Conservation (phyloP, 2,113 vertebrate genomes). For the Delphinus delphis region DNA sequence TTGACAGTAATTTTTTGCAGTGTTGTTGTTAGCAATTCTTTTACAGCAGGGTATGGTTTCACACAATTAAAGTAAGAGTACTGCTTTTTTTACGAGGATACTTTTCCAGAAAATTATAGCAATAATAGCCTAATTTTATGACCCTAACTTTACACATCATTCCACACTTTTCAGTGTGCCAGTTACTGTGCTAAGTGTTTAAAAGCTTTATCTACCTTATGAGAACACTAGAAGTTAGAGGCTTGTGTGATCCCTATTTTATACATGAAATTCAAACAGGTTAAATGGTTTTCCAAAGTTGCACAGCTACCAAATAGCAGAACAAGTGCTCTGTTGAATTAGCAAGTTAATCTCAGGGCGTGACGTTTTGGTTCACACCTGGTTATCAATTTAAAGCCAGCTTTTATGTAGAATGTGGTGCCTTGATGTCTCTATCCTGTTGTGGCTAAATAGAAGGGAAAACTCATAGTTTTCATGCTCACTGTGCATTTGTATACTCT, state of each 20-base stretch:
- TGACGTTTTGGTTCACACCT: background rate
- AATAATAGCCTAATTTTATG: background rate
- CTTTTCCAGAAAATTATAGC: background rate
- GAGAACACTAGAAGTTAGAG: background rate
- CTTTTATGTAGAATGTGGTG: background rate
- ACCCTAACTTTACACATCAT: background rate
- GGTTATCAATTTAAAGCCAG: background rate
- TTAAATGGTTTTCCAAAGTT: background rate
- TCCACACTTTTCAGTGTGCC: background rate
- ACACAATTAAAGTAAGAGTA: background rate
- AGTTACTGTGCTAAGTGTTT: background rate
- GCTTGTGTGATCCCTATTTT: background rate
- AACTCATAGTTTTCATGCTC: background rate
- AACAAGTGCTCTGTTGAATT: background rate
- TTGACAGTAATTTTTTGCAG: background rate
- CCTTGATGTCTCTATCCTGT: background rate
- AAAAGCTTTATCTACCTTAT: background rate
- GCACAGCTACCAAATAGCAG: background rate
- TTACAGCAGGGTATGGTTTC: background rate
- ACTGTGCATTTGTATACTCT: background rate
- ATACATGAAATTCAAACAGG: background rate
- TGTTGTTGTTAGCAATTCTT: background rate
- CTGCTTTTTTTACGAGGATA: background rate
- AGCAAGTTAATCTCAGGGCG: background rate
- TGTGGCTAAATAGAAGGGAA: background rate